phyloP scores from a whole-genome alignment of 1,140 invertebrate genomes.

The Phymorhynchus buccinoides region DNA sequence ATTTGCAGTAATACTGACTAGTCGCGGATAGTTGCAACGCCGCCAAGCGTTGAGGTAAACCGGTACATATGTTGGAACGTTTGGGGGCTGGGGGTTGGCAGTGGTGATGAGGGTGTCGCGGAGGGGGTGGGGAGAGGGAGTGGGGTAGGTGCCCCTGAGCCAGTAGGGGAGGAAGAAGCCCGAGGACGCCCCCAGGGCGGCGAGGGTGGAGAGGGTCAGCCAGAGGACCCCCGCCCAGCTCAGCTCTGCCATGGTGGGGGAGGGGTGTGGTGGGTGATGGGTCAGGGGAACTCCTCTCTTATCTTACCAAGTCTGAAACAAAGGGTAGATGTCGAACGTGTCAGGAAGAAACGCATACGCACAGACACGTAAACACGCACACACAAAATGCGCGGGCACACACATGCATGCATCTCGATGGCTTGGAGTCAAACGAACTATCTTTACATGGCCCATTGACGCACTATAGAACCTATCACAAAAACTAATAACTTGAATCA shows the following conservation, averaged over 20 bases:
- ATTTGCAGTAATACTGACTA: too few relatives aligned
- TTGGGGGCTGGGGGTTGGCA: too few relatives aligned
- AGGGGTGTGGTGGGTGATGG: neutral
- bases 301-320: neutral
- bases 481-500: neutral
- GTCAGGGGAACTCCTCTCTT: too few relatives aligned
- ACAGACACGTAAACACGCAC: too few relatives aligned
- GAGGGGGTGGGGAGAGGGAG: neutral
- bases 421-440: too few relatives aligned
- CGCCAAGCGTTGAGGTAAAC: slow-evolving; percentile 82
- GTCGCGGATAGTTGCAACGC: slow-evolving; percentile 80
- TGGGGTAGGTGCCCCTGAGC: slow-evolving; percentile 77
- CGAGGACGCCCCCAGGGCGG: slow-evolving; percentile 78
- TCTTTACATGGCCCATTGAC: too few relatives aligned
- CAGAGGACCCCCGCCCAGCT: slow-evolving; percentile 80
- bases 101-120: neutral
- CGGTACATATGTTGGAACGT: slow-evolving; percentile 14
- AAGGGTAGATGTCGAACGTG: neutral
- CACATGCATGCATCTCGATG: too few relatives aligned
- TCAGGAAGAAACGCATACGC: too few relatives aligned
- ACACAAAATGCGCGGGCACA: too few relatives aligned
- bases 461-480: neutral
- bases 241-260: slow-evolving; percentile 64
- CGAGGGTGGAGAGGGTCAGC: slow-evolving; percentile 79
- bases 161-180: slow-evolving; percentile 83